Evolutionary conservation across 2,888 invertebrate species (phyloP).

Genomic region (Meteorus cinctellus): DNA sequence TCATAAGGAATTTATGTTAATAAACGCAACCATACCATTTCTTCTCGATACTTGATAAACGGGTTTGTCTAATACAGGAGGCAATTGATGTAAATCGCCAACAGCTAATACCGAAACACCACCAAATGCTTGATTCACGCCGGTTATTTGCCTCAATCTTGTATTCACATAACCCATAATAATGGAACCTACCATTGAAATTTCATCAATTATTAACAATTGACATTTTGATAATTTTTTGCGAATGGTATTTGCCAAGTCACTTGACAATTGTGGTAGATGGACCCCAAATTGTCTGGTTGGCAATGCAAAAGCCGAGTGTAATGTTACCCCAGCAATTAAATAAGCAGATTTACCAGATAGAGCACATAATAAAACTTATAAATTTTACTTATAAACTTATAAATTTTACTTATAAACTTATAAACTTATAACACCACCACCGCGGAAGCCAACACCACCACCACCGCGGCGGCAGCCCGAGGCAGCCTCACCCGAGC

Average conservation of each 20-base stretch:
- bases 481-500: too few relatives aligned
- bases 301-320: conserved; percentile 56
- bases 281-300: conserved; percentile 32
- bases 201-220: conserved; percentile 64
- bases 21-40: conserved; percentile 32
- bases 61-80: conserved; percentile 58
- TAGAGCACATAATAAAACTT: conserved; percentile 53
- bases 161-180: conserved; percentile 57
- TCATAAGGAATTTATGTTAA: conserved; percentile 51
- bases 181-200: conserved; percentile 61
- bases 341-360: conserved; percentile 57
- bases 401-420: too few relatives aligned
- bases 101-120: conserved; percentile 63
- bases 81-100: conserved; percentile 65
- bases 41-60: conserved; percentile 49
- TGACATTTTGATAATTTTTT: conserved; percentile 51
- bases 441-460: too few relatives aligned
- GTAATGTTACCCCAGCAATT: conserved; percentile 58
- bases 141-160: conserved; percentile 61
- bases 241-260: conserved; percentile 51
- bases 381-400: too few relatives aligned
- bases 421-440: too few relatives aligned
- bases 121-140: conserved; percentile 59
- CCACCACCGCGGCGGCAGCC: too few relatives aligned
- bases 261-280: conserved; percentile 40